These are phyloP conservation scores for Lepidocyrtoides sp. DNA, from an alignment of 2,888 invertebrate species.

Conservation along the genomic window DNA sequence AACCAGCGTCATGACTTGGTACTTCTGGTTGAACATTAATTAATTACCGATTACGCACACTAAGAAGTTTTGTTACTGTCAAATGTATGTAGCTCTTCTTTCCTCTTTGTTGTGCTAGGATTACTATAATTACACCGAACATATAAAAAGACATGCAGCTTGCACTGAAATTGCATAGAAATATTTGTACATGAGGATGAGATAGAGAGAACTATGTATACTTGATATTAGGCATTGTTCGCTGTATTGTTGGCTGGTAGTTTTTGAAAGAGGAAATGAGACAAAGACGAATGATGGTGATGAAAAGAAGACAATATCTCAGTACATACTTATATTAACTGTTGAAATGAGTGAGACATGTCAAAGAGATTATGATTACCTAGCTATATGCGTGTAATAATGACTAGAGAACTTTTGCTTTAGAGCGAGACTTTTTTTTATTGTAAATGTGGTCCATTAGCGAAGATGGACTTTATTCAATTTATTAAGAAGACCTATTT, in stretches of 20 bases:
- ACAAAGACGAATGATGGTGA: constrained; percentile 58
- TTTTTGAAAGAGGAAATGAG: constrained; percentile 73
- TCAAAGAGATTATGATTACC: neutral
- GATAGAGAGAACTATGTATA: neutral
- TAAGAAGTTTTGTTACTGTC: too few relatives aligned
- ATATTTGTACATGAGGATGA: neutral
- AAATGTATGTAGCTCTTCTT: constrained; percentile 8
- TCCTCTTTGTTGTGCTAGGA: neutral
- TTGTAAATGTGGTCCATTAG: constrained; percentile 1
- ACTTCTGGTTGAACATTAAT: neutral
- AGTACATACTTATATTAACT: neutral
- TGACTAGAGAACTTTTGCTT: neutral
- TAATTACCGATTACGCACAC: neutral
- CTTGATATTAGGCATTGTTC: neutral
- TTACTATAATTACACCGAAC: neutral
- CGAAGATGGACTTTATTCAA: constrained; percentile 8
- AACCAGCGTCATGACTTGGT: constrained; percentile 11
- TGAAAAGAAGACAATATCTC: neutral
- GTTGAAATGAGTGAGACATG: neutral
- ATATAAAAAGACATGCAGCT: too few relatives aligned
- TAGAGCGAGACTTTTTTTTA: neutral
- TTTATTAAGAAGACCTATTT: constrained; percentile 13
- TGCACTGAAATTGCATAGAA: too few relatives aligned
- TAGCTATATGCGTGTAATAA: neutral
- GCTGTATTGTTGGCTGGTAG: neutral